These are phyloP conservation scores for Napeogenes inachia DNA, from an alignment of 2,888 invertebrate genomes.

Conservation along the genomic window DNA sequence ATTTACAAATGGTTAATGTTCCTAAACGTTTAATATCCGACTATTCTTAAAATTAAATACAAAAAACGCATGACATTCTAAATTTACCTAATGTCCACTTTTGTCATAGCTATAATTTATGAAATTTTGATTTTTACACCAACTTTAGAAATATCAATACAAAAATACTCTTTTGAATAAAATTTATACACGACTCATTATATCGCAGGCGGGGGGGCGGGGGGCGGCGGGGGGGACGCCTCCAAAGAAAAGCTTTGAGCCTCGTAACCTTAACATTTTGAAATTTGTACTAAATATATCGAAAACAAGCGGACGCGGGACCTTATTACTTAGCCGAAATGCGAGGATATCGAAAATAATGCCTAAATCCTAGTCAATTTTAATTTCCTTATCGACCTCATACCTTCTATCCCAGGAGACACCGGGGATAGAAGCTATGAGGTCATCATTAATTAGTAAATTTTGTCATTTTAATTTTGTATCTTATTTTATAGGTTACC, in stretches of 20 bases:
- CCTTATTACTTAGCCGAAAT: conserved; percentile 76
- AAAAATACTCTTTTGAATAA: conserved; percentile 79
- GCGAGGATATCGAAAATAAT: conserved; percentile 76
- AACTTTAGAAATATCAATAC: conserved; percentile 80
- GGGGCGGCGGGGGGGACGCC: conserved; percentile 58
- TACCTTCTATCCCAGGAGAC: conserved; percentile 11
- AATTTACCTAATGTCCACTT: conserved; percentile 73
- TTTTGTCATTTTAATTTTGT: conserved; percentile 58
- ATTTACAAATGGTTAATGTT: conserved; percentile 84
- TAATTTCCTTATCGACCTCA: conserved; percentile 38
- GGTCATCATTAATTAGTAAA: conserved; percentile 52
- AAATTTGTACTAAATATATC: conserved; percentile 79
- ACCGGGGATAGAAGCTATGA: conserved; percentile 30
- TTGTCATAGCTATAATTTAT: conserved; percentile 76
- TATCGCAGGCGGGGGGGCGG: conserved; percentile 50
- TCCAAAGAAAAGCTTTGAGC: conserved; percentile 77
- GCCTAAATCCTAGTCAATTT: conserved; percentile 74
- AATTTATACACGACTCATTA: conserved; percentile 75
- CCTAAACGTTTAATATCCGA: conserved; percentile 82
- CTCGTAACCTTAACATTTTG: conserved; percentile 77
- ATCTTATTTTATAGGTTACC: conserved; percentile 72
- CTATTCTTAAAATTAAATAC: conserved; percentile 80
- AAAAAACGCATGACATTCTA: conserved; percentile 77
- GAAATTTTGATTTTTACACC: conserved; percentile 79
- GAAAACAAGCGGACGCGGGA: conserved; percentile 70